Evolutionary conservation across 2,888 invertebrate genomes (phyloP), one percentile per base, ranked within the genome.

Genomic region (Torymus tubicola): DNA sequence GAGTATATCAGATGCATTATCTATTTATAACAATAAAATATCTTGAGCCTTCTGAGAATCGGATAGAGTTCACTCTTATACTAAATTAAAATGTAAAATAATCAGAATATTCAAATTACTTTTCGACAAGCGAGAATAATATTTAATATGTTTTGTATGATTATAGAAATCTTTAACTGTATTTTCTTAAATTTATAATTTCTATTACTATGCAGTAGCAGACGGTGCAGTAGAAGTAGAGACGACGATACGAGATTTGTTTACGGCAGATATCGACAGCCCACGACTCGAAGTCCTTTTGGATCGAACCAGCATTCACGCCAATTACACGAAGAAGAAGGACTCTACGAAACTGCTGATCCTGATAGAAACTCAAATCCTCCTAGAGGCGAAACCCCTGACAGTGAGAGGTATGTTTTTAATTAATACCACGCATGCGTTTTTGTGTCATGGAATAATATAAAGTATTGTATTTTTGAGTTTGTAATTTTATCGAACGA

Each of bases 341-440:
- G 96, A 90, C 95, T 96, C 88, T 96, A 96, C 91, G 96, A 96
- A 92, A 96, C 95, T 88, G 96, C 96, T 86, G 95, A 95, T 90
- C 94, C 94, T 89, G 94, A 94, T 88, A 92, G 94, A 89, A 92
- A 93, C 87, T 91, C 92, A 87, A 94, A 94, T n/a, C n/a, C n/a
- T 91, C 93, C 94, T 80, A 94, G 95, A 89, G 94, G 95, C 84
- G 96, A 96, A 92, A 96, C 95, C 84, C 96, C 96, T 86, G 78
- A 71, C 14, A 74, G 76, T 67, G 72, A 81, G 64, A 82, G 78
- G 76, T 81, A 24, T 24, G 24, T 24, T 24, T 24, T 24, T 24
- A 2, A 24, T 24, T 24, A 24, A 24, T 24, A 3, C 24, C 24
- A 3, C 24, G 24, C 24, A 24, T 24, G 24, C 24, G 24, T 24